Evolutionary conservation across 2,797 vertebrate species (phyloP), one percentile per base, ranked within the genome.

Genomic region (Acanthopagrus latus): DNA sequence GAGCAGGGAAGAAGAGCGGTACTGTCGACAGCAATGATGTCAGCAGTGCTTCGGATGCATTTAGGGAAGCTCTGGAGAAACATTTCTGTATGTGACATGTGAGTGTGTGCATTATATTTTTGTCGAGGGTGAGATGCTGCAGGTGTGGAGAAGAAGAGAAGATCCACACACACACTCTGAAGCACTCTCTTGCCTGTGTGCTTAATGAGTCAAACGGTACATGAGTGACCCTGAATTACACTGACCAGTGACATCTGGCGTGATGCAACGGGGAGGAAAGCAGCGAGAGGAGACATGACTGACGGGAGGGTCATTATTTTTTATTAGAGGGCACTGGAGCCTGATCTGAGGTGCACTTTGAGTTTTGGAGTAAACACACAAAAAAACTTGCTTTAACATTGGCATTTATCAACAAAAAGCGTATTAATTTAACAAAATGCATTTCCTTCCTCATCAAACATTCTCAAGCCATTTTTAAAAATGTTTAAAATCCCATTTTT

Each of bases 191-290:
- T 25, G 21, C 55, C 47, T 52, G 38, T 29, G 20, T 18, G 43
- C 47, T 33, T 77, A 81, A 52, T 64, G 67, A 80, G 52, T 77
- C 62, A 65, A 71, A 83, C 66, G 59, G 52, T 47, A 58, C 52
- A 58, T 33, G 66, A 80, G 73, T 86, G 75, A 72, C 58, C 58
- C 65, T 78, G 70, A 63, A 70, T 55, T 38, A 71, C 68, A 80
- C 50, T 13, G 64, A 21, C 62, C 43, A 41, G 73, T 17, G 8
- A 59, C 50, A 86, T 78, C 65, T 65, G 71, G 74, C 33, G 64
- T 83, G 71, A 87, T 67, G 72, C 71, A 84, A 77, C 17, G 0
- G 18, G 41, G 16, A 43, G 51, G 48, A 78, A 80, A 78, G 64
- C 47, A 58, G 51, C 16, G 29, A 29, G 43, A 17, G 41, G 12